Conservation (phyloP, 2,888 invertebrate genomes). For the Synergus laeviventris region DNA sequence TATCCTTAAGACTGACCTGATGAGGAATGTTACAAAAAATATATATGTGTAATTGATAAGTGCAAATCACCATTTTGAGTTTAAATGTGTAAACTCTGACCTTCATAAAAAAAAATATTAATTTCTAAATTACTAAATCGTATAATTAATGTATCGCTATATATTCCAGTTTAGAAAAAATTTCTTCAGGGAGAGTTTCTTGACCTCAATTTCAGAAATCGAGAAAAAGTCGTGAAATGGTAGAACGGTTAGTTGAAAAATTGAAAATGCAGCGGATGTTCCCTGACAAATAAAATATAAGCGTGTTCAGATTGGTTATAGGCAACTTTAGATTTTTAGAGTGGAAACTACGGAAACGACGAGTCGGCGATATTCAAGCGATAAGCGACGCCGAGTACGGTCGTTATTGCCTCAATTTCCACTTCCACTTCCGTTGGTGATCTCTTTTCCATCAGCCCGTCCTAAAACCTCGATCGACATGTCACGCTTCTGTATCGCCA, state of each 20-base stretch:
- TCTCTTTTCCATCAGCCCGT: constrained; percentile 69
- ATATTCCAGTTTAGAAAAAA: neutral
- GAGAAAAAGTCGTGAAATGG: neutral
- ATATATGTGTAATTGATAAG: neutral
- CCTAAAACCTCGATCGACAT: constrained; percentile 59
- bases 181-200: neutral
- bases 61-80: neutral
- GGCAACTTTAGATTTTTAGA: constrained; percentile 50
- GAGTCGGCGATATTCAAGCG: constrained; percentile 72
- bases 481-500: constrained; percentile 49
- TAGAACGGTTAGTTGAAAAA: neutral
- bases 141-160: too few relatives aligned
- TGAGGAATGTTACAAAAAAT: neutral
- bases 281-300: constrained; percentile 20
- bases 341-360: constrained; percentile 69
- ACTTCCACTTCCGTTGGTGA: constrained; percentile 69
- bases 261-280: constrained; percentile 27
- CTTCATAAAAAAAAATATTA: neutral
- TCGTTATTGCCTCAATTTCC: constrained; percentile 75
- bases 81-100: neutral
- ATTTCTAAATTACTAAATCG: neutral
- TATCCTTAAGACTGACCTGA: constrained; percentile 3
- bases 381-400: constrained; percentile 69
- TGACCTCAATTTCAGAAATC: neutral
- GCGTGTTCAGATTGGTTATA: constrained; percentile 39